These are phyloP conservation scores for Mustelus asterias DNA, from an alignment of 2,113 vertebrate genomes.

Conservation along the genomic window DNA sequence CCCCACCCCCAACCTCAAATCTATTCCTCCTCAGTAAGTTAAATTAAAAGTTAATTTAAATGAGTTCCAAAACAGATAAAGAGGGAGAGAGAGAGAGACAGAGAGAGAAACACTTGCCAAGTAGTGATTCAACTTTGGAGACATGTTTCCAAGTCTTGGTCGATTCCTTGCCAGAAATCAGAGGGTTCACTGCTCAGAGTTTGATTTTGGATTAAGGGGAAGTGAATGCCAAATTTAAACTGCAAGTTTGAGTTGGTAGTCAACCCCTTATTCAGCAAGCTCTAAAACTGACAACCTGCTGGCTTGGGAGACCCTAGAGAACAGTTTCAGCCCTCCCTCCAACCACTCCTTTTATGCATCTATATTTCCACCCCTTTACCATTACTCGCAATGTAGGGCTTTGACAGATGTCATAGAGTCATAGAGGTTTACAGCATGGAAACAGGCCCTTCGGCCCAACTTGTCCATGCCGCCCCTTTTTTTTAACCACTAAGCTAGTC, in stretches of 20 bases:
- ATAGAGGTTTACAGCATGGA: no score
- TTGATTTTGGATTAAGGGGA: background rate
- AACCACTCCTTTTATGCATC: background rate
- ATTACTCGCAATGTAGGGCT: background rate
- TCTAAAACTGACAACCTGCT: background rate
- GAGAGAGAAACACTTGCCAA: background rate
- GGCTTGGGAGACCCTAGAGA: background rate
- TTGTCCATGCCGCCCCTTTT: no score
- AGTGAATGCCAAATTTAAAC: background rate
- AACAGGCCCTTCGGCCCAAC: no score
- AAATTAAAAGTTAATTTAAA: background rate
- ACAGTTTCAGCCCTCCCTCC: background rate
- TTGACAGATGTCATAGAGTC: background rate
- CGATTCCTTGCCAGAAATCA: background rate
- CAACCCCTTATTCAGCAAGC: background rate
- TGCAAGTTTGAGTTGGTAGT: background rate
- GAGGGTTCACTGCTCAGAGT: background rate
- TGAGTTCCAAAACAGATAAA: background rate
- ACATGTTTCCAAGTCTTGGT: constrained; percentile 25
- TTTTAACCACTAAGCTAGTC: no score
- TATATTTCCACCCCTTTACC: background rate
- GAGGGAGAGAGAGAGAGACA: background rate
- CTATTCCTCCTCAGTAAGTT: background rate
- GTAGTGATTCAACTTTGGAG: background rate
- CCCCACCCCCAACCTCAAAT: background rate